Base-by-base conservation (phyloP, 2,797 vertebrate species). In the Myotis daubentonii region DNA sequence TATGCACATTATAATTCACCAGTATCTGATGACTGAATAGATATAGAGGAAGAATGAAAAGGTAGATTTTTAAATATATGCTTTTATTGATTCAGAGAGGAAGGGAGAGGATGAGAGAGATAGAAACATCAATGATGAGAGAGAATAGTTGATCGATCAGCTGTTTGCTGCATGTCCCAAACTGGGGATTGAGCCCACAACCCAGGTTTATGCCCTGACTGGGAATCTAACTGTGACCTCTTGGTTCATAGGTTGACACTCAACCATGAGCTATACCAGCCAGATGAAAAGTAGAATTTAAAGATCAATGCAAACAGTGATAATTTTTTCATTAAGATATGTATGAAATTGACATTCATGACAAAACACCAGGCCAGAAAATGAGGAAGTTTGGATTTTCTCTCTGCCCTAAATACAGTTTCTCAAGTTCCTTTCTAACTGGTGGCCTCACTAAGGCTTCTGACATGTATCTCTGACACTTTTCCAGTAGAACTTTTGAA, bases 1-100 rank as follows among this genome's bases (percentile, higher is more conserved):
- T 85, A 60, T 75, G 41, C 57, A 20, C 30, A 51, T 92, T 92
- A 76, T 96, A 93, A 96, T 89, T 96, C 82, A 92, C 8, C 8
- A 51, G 68, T 22, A 79, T 22, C 44, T 94, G 93, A 65, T 85
- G 82, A 78, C 44, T 38, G n/a, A 80, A 89, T 60, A 44, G 53
- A 49, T 85, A 28, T 84, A 28, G 85, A 90, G n/a, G 38, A 93
- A 88, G 70, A 91, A 60, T 80, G 60, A 70, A 91, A 93, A 89
- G 53, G 62, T 38, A 91, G 49, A 68, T 60, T 91, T 96, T 93
- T 65, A 79, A 93, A 87, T 95, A 57, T 84, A 71, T 62, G 60
- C 30, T 62, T 62, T 62, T 62, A 62, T 30, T 62, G 60, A 62
- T 62, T 62, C 28, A 62, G 28, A 15, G 60, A 62, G 60, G 60